These are phyloP conservation scores for Mesaphorura yosii DNA, from an alignment of 1,140 invertebrate species.

Conservation along the genomic window DNA sequence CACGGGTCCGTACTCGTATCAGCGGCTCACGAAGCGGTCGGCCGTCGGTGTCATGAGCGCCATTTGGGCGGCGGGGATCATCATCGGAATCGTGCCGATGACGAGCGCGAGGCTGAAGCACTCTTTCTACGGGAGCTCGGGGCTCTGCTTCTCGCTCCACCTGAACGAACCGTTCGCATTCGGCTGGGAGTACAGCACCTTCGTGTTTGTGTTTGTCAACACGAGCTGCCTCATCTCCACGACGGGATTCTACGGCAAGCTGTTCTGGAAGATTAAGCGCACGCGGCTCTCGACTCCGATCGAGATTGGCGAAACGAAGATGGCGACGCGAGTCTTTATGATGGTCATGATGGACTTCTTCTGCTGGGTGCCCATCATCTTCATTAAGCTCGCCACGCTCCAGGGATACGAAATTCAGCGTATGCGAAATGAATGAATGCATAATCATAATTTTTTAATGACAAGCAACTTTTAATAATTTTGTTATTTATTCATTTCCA, in stretches of 20 bases:
- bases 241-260: conserved; percentile 48
- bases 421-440: conserved; percentile 31
- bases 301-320: conserved; percentile 50
- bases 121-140: conserved; percentile 56
- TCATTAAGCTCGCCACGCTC: conserved; percentile 54
- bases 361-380: conserved; percentile 63
- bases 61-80: conserved; percentile 53
- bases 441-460: conserved; percentile 4
- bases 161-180: conserved; percentile 54
- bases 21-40: conserved; percentile 44
- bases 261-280: conserved; percentile 52
- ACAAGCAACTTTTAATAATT: not conserved
- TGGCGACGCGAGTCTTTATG: conserved; percentile 59
- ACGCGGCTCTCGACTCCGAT: conserved; percentile 49
- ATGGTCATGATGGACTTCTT: conserved; percentile 60
- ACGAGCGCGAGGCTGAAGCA: conserved; percentile 38
- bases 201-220: conserved; percentile 60
- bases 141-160: conserved; percentile 61
- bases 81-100: conserved; percentile 55
- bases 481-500: conserved; percentile 3
- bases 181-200: conserved; percentile 63
- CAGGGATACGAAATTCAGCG: conserved; percentile 42
- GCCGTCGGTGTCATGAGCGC: conserved; percentile 44
- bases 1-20: conserved; percentile 50
- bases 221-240: conserved; percentile 46